Percentiles rank a stretch among this genome's conserved stretches.
phyloP scores from a whole-genome alignment of 2,113 vertebrate species.

The Gorilla gorilla region DNA sequence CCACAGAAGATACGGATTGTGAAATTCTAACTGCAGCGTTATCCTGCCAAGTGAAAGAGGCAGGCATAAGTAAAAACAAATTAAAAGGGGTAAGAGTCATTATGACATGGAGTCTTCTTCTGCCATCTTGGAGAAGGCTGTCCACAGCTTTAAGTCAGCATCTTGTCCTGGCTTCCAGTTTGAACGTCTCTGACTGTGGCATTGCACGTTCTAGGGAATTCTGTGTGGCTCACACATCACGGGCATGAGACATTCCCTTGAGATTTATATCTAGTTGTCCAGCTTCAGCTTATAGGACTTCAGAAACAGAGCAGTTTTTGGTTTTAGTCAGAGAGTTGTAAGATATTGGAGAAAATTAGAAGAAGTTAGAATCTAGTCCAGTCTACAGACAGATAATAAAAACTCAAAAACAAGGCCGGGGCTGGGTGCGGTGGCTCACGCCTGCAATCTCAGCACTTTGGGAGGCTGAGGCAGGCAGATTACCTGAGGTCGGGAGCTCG shows the following conservation, averaged over 20 bases:
- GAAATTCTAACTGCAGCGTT: background rate
- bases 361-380: background rate
- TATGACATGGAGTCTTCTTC: background rate
- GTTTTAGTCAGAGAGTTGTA: background rate
- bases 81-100: background rate
- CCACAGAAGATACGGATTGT: background rate
- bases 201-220: background rate
- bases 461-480: no score
- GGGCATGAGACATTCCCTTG: no score
- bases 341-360: background rate
- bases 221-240: background rate
- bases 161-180: background rate
- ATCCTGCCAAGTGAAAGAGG: background rate
- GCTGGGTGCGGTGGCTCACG: no score
- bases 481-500: no score
- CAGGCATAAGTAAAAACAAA: background rate
- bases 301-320: background rate
- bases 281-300: background rate
- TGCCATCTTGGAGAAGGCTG: background rate
- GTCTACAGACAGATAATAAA: no score
- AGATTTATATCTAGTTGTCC: background rate
- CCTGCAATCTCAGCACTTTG: no score
- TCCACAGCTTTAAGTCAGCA: background rate
- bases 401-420: no score
- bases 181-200: background rate